A percentile compares a stretch with the other conserved stretches of the same genome.
These are phyloP conservation scores for Notarius quadriscutis DNA, from an alignment of 2,113 vertebrate genomes.

Conservation along the genomic window DNA sequence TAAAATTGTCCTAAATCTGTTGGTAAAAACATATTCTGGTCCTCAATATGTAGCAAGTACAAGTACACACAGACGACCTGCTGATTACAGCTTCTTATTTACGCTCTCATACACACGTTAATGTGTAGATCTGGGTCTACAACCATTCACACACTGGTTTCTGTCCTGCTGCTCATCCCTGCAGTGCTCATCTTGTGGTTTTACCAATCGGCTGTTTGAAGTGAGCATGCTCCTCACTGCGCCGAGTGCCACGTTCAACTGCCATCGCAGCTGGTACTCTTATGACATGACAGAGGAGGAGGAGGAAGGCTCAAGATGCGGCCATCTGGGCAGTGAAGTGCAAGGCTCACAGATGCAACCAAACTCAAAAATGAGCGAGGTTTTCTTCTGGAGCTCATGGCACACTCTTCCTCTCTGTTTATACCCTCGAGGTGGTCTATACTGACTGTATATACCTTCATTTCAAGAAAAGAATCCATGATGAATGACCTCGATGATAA, in stretches of 20 bases:
- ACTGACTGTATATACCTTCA: background rate
- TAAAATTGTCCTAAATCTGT: no score
- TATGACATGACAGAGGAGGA: slow-evolving; percentile 45
- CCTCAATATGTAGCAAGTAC: background rate
- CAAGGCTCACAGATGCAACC: slow-evolving; percentile 65
- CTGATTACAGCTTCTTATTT: background rate
- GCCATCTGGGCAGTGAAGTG: slow-evolving; percentile 53
- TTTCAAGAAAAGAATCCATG: background rate
- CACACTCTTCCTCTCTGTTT: background rate
- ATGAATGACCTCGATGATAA: background rate
- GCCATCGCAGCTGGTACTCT: slow-evolving; percentile 41
- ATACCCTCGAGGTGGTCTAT: background rate
- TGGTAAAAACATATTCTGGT: no score
- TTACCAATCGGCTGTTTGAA: slow-evolving; percentile 11
- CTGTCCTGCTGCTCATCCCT: background rate
- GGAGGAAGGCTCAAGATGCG: slow-evolving; percentile 49
- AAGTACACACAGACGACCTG: background rate
- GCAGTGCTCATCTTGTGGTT: background rate
- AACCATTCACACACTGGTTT: background rate
- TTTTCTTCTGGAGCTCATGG: slow-evolving; percentile 5
- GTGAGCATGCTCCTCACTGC: slow-evolving; percentile 43
- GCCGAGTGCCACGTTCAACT: slow-evolving; percentile 41
- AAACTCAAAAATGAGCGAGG: slow-evolving; percentile 7
- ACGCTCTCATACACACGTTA: background rate
- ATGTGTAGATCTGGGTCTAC: background rate